Evolutionary conservation across 2,888 invertebrate genomes (phyloP).

Genomic region (Chesias legatella): DNA sequence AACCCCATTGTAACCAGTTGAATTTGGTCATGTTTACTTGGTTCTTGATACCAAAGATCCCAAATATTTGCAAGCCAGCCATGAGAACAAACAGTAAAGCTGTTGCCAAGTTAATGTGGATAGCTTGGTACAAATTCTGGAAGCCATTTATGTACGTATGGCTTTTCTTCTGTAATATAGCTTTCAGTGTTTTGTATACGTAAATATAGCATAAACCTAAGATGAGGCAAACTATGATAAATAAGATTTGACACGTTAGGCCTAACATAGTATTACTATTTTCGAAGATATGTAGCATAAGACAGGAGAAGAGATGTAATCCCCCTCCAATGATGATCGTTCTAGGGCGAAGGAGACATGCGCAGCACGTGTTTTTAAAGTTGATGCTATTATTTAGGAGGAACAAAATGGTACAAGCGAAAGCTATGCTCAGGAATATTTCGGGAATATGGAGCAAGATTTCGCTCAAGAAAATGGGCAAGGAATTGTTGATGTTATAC

Average conservation of each 20-base stretch:
- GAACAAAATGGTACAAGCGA: constrained; percentile 92
- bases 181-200: constrained; percentile 88
- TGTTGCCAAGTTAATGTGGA: constrained; percentile 93
- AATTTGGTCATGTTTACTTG: constrained; percentile 83
- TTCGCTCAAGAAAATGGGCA: constrained; percentile 89
- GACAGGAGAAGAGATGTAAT: constrained; percentile 88
- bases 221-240: constrained; percentile 90
- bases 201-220: constrained; percentile 92
- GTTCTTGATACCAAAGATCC: constrained; percentile 73
- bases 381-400: constrained; percentile 89
- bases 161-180: constrained; percentile 86
- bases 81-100: constrained; percentile 91
- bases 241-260: constrained; percentile 91
- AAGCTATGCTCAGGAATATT: constrained; percentile 93
- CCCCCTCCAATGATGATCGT: constrained; percentile 89
- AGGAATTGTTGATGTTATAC: constrained; percentile 91
- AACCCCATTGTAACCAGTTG: constrained; percentile 95
- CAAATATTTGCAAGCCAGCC: constrained; percentile 92
- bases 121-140: constrained; percentile 91
- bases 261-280: constrained; percentile 82
- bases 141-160: constrained; percentile 90
- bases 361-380: constrained; percentile 85
- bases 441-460: constrained; percentile 91
- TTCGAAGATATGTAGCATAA: constrained; percentile 90
- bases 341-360: constrained; percentile 87